Evolutionary conservation across 2,113 vertebrate species (phyloP).

Genomic region (Mystacornis crossleyi): DNA sequence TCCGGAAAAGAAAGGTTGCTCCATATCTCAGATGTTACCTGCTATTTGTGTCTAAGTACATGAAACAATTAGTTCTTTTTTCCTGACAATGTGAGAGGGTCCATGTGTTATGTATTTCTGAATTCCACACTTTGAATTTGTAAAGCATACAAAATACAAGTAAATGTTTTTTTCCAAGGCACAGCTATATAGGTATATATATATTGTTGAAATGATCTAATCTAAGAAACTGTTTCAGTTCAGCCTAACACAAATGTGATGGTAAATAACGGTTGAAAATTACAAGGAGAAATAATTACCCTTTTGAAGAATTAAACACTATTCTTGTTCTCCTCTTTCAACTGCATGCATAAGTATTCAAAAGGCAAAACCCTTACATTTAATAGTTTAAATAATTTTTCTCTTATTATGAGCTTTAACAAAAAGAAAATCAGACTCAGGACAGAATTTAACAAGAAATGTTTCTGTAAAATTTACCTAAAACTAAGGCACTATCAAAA

Average conservation of each 20-base stretch:
- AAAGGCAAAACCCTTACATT: not conserved
- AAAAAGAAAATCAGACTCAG: not conserved
- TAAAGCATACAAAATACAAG: not conserved
- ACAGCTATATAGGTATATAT: not conserved
- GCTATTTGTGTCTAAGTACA: not conserved
- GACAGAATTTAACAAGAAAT: not conserved
- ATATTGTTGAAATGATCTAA: not conserved
- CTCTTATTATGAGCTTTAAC: not conserved
- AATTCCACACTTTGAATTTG: not conserved
- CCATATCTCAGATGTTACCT: not conserved
- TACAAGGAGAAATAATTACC: not conserved
- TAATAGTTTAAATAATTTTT: not conserved
- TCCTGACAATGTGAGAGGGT: not conserved
- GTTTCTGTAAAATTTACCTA: not conserved
- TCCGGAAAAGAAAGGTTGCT: not conserved
- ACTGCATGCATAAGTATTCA: not conserved
- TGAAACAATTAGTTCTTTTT: not conserved
- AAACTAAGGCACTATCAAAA: not conserved
- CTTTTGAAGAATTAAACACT: not conserved
- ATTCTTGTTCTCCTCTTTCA: not conserved
- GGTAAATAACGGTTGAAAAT: not conserved
- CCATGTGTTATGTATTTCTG: not conserved
- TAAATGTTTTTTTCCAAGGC: not conserved
- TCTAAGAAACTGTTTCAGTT: not conserved
- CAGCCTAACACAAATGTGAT: not conserved